A percentile compares a stretch with the other conserved stretches of the same genome.
Conservation (phyloP, 2,113 vertebrate species). For the Callipepla squamata region DNA sequence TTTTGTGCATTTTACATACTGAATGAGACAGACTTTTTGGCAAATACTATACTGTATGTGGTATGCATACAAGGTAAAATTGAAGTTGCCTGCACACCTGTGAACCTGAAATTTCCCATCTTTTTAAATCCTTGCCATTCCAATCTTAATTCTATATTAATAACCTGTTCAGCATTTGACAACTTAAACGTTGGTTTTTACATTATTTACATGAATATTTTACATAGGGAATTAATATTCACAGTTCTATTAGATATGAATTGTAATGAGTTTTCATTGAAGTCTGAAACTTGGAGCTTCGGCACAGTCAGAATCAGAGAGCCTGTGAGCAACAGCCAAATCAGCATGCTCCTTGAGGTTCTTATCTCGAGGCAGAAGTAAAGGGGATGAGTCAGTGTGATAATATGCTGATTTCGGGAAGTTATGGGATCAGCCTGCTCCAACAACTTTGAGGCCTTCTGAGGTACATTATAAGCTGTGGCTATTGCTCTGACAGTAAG, state of each 20-base stretch:
- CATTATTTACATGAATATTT: not conserved
- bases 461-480: not conserved
- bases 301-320: not conserved
- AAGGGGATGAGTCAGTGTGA: conserved; percentile 35
- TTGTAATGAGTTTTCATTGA: not conserved
- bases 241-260: not conserved
- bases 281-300: not conserved
- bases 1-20: not conserved
- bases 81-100: not conserved
- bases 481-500: conserved; percentile 38
- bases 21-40: not conserved
- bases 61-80: not conserved
- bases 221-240: not conserved
- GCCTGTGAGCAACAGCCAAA: not conserved
- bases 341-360: not conserved
- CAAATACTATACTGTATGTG: not conserved
- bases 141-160: not conserved
- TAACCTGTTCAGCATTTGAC: not conserved
- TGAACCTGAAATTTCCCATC: not conserved
- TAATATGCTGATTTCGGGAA: conserved; percentile 29
- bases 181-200: not conserved
- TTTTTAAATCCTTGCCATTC: not conserved
- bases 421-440: conserved; percentile 3
- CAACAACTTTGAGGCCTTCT: conserved; percentile 36
- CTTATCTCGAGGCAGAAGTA: not conserved